phyloP scores from a whole-genome alignment of 2,113 vertebrate species.

The Nerophis lumbriciformis region DNA sequence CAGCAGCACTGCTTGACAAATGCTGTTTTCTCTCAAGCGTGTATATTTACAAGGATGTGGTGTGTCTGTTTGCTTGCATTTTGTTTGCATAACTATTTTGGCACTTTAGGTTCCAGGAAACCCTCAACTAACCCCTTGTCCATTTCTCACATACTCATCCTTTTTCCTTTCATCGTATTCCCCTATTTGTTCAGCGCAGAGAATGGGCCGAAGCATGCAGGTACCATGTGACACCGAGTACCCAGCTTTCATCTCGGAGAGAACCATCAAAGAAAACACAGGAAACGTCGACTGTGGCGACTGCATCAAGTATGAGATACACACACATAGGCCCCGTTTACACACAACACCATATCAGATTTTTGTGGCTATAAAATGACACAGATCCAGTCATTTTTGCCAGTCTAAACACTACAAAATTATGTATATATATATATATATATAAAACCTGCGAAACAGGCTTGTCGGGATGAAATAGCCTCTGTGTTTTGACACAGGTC shows the following conservation, averaged over 20 bases:
- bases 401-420: no score
- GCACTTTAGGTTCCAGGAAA: conserved; percentile 24
- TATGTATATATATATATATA: no score
- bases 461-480: no score
- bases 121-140: conserved; percentile 13
- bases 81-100: conserved; percentile 39
- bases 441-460: no score
- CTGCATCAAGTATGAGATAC: conserved; percentile 85
- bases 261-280: conserved; percentile 97
- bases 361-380: no score
- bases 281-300: conserved; percentile 91
- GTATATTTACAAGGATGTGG: conserved; percentile 48
- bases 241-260: conserved; percentile 94
- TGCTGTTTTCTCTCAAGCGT: conserved; percentile 36
- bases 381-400: no score
- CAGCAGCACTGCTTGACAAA: conserved; percentile 28
- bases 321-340: background rate
- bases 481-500: no score
- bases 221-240: conserved; percentile 97
- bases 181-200: conserved; percentile 76
- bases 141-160: background rate
- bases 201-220: conserved; percentile 81
- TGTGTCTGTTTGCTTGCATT: conserved; percentile 34
- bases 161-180: background rate
- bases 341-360: no score